Evolutionary conservation across 1,140 invertebrate species (phyloP).

Genomic region (Nymphalis io): DNA sequence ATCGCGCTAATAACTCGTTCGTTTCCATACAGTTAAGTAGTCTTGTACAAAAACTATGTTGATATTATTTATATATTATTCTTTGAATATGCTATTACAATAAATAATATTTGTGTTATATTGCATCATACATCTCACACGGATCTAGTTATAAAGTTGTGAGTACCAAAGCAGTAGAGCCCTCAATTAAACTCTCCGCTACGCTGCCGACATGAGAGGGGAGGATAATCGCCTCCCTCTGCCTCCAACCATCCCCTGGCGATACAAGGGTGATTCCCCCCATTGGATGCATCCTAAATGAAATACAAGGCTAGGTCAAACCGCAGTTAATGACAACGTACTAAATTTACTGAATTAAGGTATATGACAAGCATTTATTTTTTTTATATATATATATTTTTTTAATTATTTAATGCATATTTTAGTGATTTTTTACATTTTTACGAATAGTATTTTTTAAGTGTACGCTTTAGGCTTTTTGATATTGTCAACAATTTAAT

Average conservation of each 20-base stretch:
- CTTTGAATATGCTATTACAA: not conserved
- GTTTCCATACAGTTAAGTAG: too few species aligned
- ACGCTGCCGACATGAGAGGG: slow-evolving; percentile 20
- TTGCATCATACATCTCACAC: slow-evolving; percentile 18
- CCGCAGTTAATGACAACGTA: not conserved
- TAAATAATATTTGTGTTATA: not conserved
- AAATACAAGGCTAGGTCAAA: slow-evolving; percentile 18
- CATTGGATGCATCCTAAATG: slow-evolving; percentile 21
- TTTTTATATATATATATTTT: too few species aligned
- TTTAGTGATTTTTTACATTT: too few species aligned
- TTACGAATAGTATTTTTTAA: too few species aligned
- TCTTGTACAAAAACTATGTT: too few species aligned
- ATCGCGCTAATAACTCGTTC: too few species aligned
- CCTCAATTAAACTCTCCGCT: slow-evolving; percentile 39
- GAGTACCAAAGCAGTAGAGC: slow-evolving; percentile 20
- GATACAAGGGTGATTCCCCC: not conserved
- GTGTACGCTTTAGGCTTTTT: too few species aligned
- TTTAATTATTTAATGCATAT: too few species aligned
- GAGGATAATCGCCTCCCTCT: slow-evolving; percentile 26
- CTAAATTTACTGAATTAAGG: not conserved
- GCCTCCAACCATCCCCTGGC: slow-evolving; percentile 5
- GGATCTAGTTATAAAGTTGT: slow-evolving; percentile 22
- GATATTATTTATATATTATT: not conserved
- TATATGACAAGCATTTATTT: too few species aligned
- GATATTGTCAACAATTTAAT: too few species aligned